Evolutionary conservation across 2,888 invertebrate species (phyloP).

Genomic region (Mythimna impura): DNA sequence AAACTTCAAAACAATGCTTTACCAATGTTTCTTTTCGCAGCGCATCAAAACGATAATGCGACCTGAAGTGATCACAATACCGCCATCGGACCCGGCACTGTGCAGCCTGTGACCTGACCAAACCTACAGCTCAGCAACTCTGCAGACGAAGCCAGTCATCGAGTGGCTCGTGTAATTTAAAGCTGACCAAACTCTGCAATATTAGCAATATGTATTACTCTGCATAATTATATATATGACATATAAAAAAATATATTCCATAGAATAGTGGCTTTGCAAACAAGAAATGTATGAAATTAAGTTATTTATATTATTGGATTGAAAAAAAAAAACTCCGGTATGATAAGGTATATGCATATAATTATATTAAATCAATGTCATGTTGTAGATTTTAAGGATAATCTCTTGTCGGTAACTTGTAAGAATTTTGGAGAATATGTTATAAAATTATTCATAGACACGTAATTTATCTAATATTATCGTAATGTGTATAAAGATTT

Average conservation of each 20-base stretch:
- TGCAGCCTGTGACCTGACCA: constrained; percentile 86
- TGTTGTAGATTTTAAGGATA: constrained; percentile 17
- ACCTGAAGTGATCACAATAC: constrained; percentile 82
- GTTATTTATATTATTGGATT: constrained; percentile 25
- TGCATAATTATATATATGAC: not conserved
- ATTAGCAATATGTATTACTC: not conserved
- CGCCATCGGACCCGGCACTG: constrained; percentile 79
- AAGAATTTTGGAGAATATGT: constrained; percentile 12
- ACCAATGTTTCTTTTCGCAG: constrained; percentile 67
- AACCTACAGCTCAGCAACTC: constrained; percentile 60
- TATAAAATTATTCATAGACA: not conserved
- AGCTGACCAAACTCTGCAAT: constrained; percentile 28
- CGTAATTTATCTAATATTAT: not conserved
- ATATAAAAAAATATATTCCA: constrained; percentile 6
- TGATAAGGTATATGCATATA: constrained; percentile 9
- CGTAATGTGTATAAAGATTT: constrained; percentile 17
- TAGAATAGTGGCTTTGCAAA: constrained; percentile 17
- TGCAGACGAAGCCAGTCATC: constrained; percentile 75
- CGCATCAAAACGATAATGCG: constrained; percentile 81
- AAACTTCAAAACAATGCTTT: too few relatives aligned
- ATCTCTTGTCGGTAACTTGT: constrained; percentile 13
- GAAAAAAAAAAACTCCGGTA: constrained; percentile 50
- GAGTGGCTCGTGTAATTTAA: constrained; percentile 85
- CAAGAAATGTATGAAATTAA: not conserved
- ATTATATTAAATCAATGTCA: constrained; percentile 14